These are phyloP conservation scores for Cherax quadricarinatus DNA, from an alignment of 1,140 invertebrate species.

Conservation along the genomic window DNA sequence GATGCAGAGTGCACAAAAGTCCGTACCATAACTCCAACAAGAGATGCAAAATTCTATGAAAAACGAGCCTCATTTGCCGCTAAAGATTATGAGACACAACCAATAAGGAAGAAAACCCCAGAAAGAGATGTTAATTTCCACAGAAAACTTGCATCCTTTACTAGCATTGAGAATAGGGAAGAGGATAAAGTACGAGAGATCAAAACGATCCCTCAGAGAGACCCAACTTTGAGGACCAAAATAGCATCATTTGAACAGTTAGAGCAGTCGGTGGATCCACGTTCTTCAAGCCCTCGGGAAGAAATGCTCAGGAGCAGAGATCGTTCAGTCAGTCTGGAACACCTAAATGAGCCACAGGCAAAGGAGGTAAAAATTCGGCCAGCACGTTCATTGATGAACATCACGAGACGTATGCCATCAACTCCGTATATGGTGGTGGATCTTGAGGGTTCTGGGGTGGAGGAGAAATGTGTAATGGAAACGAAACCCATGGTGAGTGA, in stretches of 20 bases:
- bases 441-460: slow-evolving; percentile 47
- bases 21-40: slow-evolving; percentile 47
- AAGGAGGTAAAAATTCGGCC: slow-evolving; percentile 39
- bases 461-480: slow-evolving; percentile 51
- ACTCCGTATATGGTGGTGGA: slow-evolving; percentile 67
- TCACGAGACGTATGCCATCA: slow-evolving; percentile 39
- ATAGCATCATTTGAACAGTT: slow-evolving; percentile 73
- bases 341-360: slow-evolving; percentile 49
- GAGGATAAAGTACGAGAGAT: slow-evolving; percentile 36
- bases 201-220: slow-evolving; percentile 37
- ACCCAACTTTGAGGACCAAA: slow-evolving; percentile 69
- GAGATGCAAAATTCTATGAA: slow-evolving; percentile 69
- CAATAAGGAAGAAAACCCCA: slow-evolving; percentile 65
- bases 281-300: slow-evolving; percentile 19
- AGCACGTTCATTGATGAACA: slow-evolving; percentile 58
- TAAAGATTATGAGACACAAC: slow-evolving; percentile 35
- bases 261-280: slow-evolving; percentile 59
- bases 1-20: slow-evolving; percentile 73
- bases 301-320: slow-evolving; percentile 47
- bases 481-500: slow-evolving; percentile 58
- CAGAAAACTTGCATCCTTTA: slow-evolving; percentile 71
- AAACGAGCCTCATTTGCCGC: slow-evolving; percentile 68
- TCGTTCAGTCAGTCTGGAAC: slow-evolving; percentile 70
- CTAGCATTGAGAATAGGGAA: slow-evolving; percentile 53
- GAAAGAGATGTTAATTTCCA: slow-evolving; percentile 72